A percentile compares a stretch with the other conserved stretches of the same genome.
These are phyloP conservation scores for Calyptommatus sinebrachiatus DNA, from an alignment of 2,113 vertebrate genomes.

Conservation along the genomic window DNA sequence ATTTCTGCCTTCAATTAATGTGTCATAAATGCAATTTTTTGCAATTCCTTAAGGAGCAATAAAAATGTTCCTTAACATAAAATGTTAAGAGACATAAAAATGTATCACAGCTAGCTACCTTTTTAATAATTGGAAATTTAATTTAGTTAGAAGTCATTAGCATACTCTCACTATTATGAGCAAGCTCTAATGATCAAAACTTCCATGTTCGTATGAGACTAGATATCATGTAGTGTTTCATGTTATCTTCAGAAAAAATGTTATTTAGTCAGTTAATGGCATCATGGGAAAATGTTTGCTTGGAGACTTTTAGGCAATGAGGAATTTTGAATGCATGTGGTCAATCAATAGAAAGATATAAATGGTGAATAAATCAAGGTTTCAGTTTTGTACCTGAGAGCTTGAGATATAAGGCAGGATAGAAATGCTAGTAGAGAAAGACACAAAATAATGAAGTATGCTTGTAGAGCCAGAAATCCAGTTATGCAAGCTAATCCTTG, in stretches of 20 bases:
- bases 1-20: too few species aligned
- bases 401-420: too few species aligned
- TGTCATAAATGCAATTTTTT: neutral
- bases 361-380: neutral
- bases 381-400: neutral
- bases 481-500: neutral
- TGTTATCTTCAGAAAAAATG: neutral
- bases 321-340: neutral
- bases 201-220: neutral
- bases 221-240: neutral
- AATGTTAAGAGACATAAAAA: neutral
- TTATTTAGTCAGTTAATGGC: neutral
- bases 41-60: too few species aligned
- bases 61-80: too few species aligned
- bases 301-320: neutral
- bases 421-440: too few species aligned
- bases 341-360: slow-evolving; percentile 25
- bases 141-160: neutral
- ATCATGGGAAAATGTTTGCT: too few species aligned
- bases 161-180: neutral
- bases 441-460: neutral
- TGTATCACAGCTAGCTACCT: neutral
- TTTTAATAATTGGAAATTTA: neutral
- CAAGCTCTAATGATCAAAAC: neutral
- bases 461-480: slow-evolving; percentile 3